phyloP scores from a whole-genome alignment of 2,888 invertebrate species.

The Callyntrura sp. region DNA sequence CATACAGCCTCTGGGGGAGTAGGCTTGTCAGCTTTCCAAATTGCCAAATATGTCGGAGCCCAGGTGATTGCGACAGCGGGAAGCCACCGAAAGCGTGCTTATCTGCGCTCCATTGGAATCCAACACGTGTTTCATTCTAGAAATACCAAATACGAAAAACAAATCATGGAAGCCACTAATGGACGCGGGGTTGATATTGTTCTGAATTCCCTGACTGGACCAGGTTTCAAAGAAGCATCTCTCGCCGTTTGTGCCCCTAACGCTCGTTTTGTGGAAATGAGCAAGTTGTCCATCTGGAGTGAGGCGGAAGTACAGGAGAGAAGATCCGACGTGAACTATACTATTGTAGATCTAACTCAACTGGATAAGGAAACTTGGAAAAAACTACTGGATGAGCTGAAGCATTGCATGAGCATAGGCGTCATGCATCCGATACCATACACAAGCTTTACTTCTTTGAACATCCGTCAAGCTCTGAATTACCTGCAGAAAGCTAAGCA shows the following conservation, averaged over 20 bases:
- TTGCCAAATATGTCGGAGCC: constrained; percentile 75
- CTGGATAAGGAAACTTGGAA: constrained; percentile 56
- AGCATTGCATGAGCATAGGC: constrained; percentile 44
- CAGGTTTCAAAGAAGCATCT: constrained; percentile 79
- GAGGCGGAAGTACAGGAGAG: constrained; percentile 66
- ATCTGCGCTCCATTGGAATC: constrained; percentile 74
- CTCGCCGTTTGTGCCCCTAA: constrained; percentile 59
- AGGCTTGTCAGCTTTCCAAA: constrained; percentile 78
- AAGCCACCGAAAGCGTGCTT: constrained; percentile 74
- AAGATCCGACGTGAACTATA: constrained; percentile 76
- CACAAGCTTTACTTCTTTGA: constrained; percentile 68
- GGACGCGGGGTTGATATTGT: constrained; percentile 74
- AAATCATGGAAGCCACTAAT: constrained; percentile 66
- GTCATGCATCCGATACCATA: constrained; percentile 74
- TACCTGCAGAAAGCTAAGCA: constrained; percentile 80
- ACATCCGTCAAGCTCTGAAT: constrained; percentile 72
- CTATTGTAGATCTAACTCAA: constrained; percentile 71
- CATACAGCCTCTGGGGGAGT: constrained; percentile 81
- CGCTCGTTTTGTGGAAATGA: constrained; percentile 79
- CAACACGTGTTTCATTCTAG: constrained; percentile 77
- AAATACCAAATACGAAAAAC: constrained; percentile 73
- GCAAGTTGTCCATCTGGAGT: constrained; percentile 78
- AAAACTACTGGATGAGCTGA: constrained; percentile 49
- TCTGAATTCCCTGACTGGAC: too few relatives aligned
- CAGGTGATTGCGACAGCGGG: constrained; percentile 79